Evolutionary conservation across 35 echinoderm and acorn worm genomes (phyloP).

Genomic region (Amphiura filiformis): DNA sequence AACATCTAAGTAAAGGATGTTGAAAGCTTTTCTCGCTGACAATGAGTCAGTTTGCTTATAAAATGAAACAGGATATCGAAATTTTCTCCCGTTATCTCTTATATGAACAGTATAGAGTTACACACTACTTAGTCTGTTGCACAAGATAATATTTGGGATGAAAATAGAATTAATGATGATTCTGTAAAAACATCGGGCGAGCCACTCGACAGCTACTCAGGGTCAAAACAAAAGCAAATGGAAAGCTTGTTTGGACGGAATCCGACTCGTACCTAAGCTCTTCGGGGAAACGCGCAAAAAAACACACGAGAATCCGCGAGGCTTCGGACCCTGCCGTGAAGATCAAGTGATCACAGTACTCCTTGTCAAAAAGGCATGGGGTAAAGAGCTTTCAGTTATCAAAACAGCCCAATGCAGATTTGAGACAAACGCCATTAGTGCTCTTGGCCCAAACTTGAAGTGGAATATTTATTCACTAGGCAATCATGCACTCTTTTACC

Average conservation of each 20-base stretch:
- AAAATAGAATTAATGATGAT: conserved; percentile 16
- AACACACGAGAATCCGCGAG: neutral
- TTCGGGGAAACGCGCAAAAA: neutral
- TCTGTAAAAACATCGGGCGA: neutral
- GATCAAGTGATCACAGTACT: neutral
- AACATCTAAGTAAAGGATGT: neutral
- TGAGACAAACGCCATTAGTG: neutral
- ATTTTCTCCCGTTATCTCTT: neutral
- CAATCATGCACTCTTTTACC: conserved; percentile 10
- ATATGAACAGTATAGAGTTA: neutral
- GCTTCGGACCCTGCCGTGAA: conserved; percentile 1
- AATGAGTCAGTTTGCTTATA: conserved; percentile 7
- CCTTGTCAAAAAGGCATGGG: conserved; percentile 7
- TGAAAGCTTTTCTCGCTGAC: neutral
- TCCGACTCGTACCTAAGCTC: neutral
- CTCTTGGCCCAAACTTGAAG: conserved; percentile 5
- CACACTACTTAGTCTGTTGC: neutral
- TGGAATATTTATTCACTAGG: conserved; percentile 5
- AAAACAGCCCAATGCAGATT: conserved; percentile 3
- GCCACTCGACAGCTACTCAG: neutral
- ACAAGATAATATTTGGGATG: conserved; percentile 11
- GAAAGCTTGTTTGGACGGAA: neutral
- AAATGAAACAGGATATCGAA: conserved; percentile 8
- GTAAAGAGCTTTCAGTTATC: conserved; percentile 11
- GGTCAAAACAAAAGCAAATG: neutral